Evolutionary conservation across 1,140 invertebrate genomes (phyloP).

Genomic region (Drosophila albomicans): DNA sequence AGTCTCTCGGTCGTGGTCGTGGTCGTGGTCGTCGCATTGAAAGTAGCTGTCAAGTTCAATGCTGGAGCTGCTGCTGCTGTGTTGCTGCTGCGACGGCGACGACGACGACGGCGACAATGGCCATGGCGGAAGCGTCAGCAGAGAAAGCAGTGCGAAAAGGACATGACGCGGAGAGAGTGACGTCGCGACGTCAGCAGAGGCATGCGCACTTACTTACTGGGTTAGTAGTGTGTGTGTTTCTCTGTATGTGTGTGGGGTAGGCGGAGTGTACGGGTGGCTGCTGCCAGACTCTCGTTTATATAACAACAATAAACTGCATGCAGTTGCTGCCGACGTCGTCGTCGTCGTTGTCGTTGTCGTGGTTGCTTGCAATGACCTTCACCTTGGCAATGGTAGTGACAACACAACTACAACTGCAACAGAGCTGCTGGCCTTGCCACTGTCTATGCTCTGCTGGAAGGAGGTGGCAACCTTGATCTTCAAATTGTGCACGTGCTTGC

Average conservation of each 20-base stretch:
- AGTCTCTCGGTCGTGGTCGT: background rate
- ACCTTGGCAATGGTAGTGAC: conserved; percentile 70
- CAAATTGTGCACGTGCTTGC: conserved; percentile 51
- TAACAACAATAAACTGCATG: conserved; percentile 74
- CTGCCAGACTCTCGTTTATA: conserved; percentile 60
- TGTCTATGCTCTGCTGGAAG: conserved; percentile 7
- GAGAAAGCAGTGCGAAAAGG: conserved; percentile 61
- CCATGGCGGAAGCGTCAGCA: conserved; percentile 37
- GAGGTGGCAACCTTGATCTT: conserved; percentile 64
- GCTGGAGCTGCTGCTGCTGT: conserved; percentile 36
- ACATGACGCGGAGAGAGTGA: conserved; percentile 43
- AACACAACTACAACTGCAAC: conserved; percentile 18
- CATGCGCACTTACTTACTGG: conserved; percentile 70
- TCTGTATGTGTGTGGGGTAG: conserved; percentile 2
- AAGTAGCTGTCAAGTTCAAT: conserved; percentile 75
- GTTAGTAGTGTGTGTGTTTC: conserved; percentile 41
- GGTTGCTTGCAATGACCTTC: conserved; percentile 73
- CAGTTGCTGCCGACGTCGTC: conserved; percentile 40
- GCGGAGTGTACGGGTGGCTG: conserved; percentile 7
- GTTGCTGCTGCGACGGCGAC: background rate
- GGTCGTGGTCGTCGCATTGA: conserved; percentile 37
- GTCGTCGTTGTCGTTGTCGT: conserved; percentile 20
- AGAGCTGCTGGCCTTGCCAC: conserved; percentile 29
- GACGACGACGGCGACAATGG: conserved; percentile 7
- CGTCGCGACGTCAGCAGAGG: conserved; percentile 45